Base-by-base conservation (phyloP, 2,888 invertebrate species). In the Alentia gelatinosa region DNA sequence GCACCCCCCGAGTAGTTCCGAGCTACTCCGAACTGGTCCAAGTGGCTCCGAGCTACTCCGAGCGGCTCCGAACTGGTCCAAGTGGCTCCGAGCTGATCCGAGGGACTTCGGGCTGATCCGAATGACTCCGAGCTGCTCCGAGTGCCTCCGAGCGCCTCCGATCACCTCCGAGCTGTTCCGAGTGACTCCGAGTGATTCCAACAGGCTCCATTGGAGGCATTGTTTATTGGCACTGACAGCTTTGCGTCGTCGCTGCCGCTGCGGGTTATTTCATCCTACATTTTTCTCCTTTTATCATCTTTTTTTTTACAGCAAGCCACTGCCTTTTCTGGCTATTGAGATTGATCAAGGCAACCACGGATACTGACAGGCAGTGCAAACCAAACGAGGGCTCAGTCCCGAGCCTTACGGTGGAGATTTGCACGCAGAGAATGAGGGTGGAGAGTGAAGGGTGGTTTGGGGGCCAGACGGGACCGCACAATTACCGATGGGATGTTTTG, bases 291-390 rank as follows among this genome's bases (percentile, higher is more conserved):
- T 56, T 56, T n/a, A n/a, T 56, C 23, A n/a, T 56, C n/a, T 19
- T 56, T 56, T 19, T 56, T 19, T 19, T 56, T 56, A n/a, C 56
- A n/a, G n/a, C 56, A n/a, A 19, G 15, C 47, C 15, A n/a, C 79
- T 79, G 79, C 23, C 79, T 79, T 35, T 79, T 37, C 37, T 35
- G n/a, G 39, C 79, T 39, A 39, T 39, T 79, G 79, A 79, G 79
- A 79, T 79, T 79, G 79, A 79, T 79, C 79, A 79, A 79, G 37
- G 15, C 35, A 15, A 23, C 35, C 23, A 79, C 39, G 12, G 3
- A 26, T 23, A 26, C 37, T 79, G 79, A 79, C 79, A 79, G 79
- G 68, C 30, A 68, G 30, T 30, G 68, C 68, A 68, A 68, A 68
- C 26, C 68, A 30, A 30, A 30, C 56, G 23, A 56, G 56, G 23